These are phyloP conservation scores for Lutraria rhynchaena DNA, from an alignment of 1,140 invertebrate genomes.

Conservation along the genomic window DNA sequence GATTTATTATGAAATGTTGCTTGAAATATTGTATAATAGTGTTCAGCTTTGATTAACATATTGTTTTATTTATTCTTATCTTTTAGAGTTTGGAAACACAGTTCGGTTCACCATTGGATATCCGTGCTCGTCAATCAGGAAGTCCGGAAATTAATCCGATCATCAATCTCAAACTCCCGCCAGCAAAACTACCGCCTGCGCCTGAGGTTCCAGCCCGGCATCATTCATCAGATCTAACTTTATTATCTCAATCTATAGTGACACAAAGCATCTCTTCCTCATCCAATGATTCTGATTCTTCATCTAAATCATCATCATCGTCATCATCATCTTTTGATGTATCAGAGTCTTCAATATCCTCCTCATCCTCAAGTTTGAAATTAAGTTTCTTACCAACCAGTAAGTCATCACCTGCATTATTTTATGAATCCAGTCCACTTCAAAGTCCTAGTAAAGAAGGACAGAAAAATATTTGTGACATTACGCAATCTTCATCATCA, in stretches of 20 bases:
- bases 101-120: conserved; percentile 7
- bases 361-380: not conserved
- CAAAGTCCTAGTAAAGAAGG: not conserved
- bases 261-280: conserved; percentile 2
- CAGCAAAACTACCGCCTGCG: not conserved
- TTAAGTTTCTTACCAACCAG: not conserved
- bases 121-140: not conserved
- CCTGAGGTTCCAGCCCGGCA: conserved; percentile 6
- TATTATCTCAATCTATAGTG: not conserved
- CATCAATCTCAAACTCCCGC: not conserved
- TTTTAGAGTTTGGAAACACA: conserved; percentile 28
- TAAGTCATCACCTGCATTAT: not conserved
- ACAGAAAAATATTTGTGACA: not conserved
- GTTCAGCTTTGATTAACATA: too few species aligned
- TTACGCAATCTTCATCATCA: not conserved
- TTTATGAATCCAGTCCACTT: not conserved
- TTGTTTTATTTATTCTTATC: not conserved
- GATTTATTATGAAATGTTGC: too few species aligned
- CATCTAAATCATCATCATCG: not conserved
- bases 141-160: not conserved
- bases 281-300: not conserved
- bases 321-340: not conserved
- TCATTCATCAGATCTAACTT: conserved; percentile 21
- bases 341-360: not conserved
- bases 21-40: too few species aligned